Evolutionary conservation across 2,113 vertebrate genomes (phyloP).

Genomic region (Psittacula cyanocephala): DNA sequence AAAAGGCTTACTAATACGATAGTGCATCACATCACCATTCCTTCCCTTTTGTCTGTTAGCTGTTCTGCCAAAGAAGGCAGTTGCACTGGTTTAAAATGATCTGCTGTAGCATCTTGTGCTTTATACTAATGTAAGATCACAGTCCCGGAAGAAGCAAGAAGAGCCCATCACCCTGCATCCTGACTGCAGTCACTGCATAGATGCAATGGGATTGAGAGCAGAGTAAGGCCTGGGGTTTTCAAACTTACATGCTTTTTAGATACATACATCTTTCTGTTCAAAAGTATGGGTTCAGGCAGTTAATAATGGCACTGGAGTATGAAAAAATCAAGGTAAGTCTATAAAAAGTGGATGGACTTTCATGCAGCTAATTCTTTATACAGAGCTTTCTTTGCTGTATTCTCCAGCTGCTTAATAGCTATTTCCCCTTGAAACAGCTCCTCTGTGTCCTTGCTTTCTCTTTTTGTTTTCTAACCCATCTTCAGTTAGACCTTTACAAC

Average conservation of each 20-base stretch:
- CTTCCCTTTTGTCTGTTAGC: not conserved
- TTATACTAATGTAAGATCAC: not conserved
- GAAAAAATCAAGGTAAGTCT: conserved; percentile 7
- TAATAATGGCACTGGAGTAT: not conserved
- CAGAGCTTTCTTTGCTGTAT: not conserved
- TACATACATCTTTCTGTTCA: not conserved
- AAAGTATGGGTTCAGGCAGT: not conserved
- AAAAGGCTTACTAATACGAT: not conserved
- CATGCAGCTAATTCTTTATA: not conserved
- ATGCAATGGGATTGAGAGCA: not conserved
- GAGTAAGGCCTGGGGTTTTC: not conserved
- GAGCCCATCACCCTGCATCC: not conserved
- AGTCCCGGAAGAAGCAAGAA: not conserved
- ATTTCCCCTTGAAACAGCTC: conserved; percentile 7
- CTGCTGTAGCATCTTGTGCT: not conserved
- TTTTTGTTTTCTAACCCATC: not conserved
- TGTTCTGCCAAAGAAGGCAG: not conserved
- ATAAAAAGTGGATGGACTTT: not conserved
- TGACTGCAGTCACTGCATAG: not conserved
- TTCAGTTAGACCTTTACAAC: not conserved
- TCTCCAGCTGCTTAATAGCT: not conserved
- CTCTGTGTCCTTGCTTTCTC: not conserved
- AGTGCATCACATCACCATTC: not conserved
- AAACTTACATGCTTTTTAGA: not conserved
- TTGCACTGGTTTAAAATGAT: not conserved